Conservation (phyloP, 1,140 invertebrate genomes). For the Drosophila nasuta region DNA sequence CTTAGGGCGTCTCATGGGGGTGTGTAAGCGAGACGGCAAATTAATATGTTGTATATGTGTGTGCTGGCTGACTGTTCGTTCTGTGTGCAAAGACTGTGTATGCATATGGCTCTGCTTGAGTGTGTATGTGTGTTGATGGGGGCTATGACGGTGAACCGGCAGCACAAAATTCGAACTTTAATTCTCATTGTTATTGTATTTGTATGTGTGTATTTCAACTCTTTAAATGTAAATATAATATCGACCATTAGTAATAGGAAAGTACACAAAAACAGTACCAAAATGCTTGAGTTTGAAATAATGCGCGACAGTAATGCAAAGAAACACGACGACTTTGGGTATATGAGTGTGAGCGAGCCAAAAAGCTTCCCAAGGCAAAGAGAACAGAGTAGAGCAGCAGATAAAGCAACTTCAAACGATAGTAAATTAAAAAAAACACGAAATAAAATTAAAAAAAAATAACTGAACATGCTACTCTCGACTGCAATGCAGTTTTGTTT, state of each 20-base stretch:
- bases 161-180: constrained; percentile 57
- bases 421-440: constrained; percentile 23
- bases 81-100: constrained; percentile 32
- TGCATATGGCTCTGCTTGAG: constrained; percentile 1
- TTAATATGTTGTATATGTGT: constrained; percentile 15
- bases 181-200: constrained; percentile 16
- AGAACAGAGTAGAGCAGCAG: constrained; percentile 10
- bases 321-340: background rate
- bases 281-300: background rate
- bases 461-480: constrained; percentile 22
- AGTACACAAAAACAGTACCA: background rate
- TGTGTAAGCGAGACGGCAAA: constrained; percentile 51
- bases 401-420: constrained; percentile 4
- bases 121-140: constrained; percentile 53
- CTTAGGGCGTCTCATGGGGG: constrained; percentile 43
- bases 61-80: constrained; percentile 27
- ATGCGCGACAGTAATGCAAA: background rate
- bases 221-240: constrained; percentile 27
- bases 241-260: constrained; percentile 6
- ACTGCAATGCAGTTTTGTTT: constrained; percentile 42
- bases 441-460: constrained; percentile 13
- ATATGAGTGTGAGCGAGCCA: constrained; percentile 15
- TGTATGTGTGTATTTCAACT: constrained; percentile 14
- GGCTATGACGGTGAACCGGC: constrained; percentile 76
- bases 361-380: constrained; percentile 11